phyloP scores from a whole-genome alignment of 2,113 vertebrate species.

The Apodemus sylvaticus region DNA sequence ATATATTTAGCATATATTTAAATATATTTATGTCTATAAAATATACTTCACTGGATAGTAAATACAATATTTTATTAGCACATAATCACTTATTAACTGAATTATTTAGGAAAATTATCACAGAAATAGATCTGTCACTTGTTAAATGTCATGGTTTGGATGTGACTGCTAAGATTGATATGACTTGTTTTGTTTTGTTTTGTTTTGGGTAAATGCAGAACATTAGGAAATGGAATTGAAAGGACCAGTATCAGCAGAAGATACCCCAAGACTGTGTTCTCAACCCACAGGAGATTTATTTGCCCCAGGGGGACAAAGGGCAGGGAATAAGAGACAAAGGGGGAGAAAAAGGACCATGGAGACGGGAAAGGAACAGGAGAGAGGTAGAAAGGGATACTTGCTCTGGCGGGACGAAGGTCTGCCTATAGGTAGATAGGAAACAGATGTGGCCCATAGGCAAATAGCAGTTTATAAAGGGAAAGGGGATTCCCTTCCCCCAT shows the following conservation, averaged over 20 bases:
- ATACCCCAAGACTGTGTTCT: background rate
- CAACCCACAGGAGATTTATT: background rate
- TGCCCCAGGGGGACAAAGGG: background rate
- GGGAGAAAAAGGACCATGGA: background rate
- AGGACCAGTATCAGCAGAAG: background rate
- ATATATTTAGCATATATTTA: constrained; percentile 23
- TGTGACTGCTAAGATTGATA: background rate
- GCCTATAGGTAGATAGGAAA: background rate
- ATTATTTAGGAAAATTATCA: background rate
- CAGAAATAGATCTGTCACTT: background rate
- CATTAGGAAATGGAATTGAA: background rate
- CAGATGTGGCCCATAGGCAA: background rate
- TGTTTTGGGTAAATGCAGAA: background rate
- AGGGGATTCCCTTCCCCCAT: background rate
- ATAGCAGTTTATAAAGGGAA: background rate
- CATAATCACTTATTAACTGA: background rate
- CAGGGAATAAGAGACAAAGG: background rate
- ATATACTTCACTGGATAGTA: background rate
- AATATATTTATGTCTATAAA: background rate
- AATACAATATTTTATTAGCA: constrained; percentile 1
- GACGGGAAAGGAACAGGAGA: background rate
- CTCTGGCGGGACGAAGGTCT: background rate
- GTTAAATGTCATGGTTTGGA: background rate
- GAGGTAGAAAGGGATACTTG: background rate
- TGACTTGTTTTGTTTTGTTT: background rate